Evolutionary conservation across 2,888 invertebrate species (phyloP).

Genomic region (Sericinus montela): DNA sequence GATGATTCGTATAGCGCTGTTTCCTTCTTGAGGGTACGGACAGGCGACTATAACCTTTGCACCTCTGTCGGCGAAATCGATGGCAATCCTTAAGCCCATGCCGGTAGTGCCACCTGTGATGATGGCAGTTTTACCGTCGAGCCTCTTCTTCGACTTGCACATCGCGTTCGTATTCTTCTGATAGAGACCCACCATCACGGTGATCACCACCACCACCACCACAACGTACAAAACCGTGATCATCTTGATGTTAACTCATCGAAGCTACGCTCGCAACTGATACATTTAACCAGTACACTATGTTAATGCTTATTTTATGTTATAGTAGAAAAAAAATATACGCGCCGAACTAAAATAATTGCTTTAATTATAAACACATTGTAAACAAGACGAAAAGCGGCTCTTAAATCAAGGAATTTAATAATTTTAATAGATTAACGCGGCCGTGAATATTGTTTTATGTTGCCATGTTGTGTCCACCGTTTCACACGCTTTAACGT

Average conservation of each 20-base stretch:
- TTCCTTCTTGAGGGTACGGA: conserved; percentile 58
- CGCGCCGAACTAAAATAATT: too few species aligned
- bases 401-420: too few species aligned
- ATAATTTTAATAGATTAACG: too few species aligned
- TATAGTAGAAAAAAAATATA: too few species aligned
- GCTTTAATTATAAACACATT: too few species aligned
- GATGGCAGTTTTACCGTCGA: conserved; percentile 55
- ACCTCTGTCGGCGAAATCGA: conserved; percentile 59
- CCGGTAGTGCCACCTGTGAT: conserved; percentile 66
- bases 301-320: too few species aligned
- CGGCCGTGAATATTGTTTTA: too few species aligned
- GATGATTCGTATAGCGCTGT: conserved; percentile 77
- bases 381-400: too few species aligned
- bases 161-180: conserved; percentile 63
- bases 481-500: too few species aligned
- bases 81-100: conserved; percentile 62
- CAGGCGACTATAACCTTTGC: conserved; percentile 65
- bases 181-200: conserved; percentile 47
- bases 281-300: too few species aligned
- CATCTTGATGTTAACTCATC: conserved; percentile 11
- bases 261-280: background rate
- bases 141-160: conserved; percentile 58
- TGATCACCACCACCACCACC: conserved; percentile 11
- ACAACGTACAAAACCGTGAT: conserved; percentile 19
- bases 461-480: too few species aligned